phyloP scores from a whole-genome alignment of 2,797 vertebrate genomes.

The Notoglanidium macrostoma region DNA sequence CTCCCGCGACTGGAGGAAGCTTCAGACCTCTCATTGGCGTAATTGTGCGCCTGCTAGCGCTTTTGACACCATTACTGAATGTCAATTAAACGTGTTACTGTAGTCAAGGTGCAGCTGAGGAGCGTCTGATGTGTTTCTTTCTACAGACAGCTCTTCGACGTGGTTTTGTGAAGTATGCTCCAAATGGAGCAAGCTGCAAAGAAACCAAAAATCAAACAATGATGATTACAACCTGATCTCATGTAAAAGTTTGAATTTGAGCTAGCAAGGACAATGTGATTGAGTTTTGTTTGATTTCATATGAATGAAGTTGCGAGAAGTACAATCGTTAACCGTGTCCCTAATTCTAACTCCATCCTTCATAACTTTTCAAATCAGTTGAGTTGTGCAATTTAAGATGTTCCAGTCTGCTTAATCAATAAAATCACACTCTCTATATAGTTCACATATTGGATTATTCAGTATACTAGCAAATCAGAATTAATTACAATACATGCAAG shows the following conservation, averaged over 20 bases:
- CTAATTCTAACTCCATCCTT: background rate
- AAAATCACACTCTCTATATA: background rate
- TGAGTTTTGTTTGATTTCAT: background rate
- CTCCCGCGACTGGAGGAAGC: constrained; percentile 54
- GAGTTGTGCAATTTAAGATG: background rate
- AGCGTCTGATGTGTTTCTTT: constrained; percentile 46
- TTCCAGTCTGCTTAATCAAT: background rate
- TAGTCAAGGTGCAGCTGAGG: constrained; percentile 59
- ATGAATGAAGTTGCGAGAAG: background rate
- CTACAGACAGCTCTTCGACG: constrained; percentile 32
- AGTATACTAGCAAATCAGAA: background rate
- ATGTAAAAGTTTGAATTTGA: background rate
- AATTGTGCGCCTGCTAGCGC: constrained; percentile 60
- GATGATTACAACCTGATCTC: constrained; percentile 13
- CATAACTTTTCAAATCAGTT: background rate
- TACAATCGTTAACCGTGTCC: background rate
- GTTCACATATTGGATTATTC: background rate
- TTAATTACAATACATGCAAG: background rate
- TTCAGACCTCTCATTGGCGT: constrained; percentile 38
- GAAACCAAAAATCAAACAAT: constrained; percentile 34
- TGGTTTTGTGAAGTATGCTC: constrained; percentile 22
- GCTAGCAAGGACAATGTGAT: background rate
- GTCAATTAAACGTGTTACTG: constrained; percentile 70
- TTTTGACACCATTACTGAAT: constrained; percentile 72
- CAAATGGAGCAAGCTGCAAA: constrained; percentile 28